These are phyloP conservation scores for Patagioenas fasciata DNA, from an alignment of 2,113 vertebrate species.

Conservation along the genomic window DNA sequence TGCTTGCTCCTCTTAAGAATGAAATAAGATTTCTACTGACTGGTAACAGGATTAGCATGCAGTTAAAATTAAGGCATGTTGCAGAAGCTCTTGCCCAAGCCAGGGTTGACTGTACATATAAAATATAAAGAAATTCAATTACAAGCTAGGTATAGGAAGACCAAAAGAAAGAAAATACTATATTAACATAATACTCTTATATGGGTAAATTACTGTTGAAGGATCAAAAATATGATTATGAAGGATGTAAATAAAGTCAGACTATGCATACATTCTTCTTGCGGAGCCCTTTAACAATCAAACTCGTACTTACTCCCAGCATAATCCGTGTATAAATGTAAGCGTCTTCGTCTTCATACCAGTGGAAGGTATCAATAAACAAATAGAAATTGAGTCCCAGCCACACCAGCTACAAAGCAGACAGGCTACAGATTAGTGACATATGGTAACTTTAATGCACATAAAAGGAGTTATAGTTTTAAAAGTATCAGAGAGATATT, in stretches of 20 bases:
- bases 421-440: conserved; percentile 6
- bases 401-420: conserved; percentile 74
- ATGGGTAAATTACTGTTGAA: neutral
- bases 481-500: neutral
- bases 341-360: conserved; percentile 77
- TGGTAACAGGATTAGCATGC: conserved; percentile 82
- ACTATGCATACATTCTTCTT: neutral
- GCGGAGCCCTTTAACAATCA: neutral
- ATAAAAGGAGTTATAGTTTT: neutral
- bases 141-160: neutral
- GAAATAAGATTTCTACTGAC: conserved; percentile 82
- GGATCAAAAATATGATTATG: neutral
- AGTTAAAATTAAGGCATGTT: conserved; percentile 82
- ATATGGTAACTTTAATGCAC: neutral
- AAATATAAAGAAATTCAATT: conserved; percentile 53
- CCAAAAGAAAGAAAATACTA: neutral
- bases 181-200: neutral
- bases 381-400: conserved; percentile 80
- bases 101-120: conserved; percentile 73
- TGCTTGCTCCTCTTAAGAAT: conserved; percentile 76
- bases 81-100: conserved; percentile 85
- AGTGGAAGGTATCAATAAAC: conserved; percentile 78
- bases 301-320: conserved; percentile 79
- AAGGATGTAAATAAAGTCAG: conserved; percentile 3
- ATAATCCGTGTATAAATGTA: conserved; percentile 81